Percentiles rank a stretch among this genome's conserved stretches.
Conservation (phyloP, 2,797 vertebrate species). For the Syncerus caffer region DNA sequence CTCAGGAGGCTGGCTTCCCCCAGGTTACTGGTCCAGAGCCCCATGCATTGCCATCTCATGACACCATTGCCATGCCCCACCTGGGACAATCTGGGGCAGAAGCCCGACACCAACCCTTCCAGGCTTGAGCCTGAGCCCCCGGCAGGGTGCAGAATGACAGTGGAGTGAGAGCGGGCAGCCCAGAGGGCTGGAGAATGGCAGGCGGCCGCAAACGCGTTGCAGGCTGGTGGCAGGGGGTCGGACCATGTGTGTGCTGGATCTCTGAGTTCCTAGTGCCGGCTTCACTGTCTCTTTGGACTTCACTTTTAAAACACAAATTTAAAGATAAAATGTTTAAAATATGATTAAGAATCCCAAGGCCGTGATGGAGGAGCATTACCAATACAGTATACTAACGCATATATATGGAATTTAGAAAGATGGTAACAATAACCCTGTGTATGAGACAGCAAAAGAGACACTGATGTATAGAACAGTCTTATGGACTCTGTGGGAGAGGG, state of each 20-base stretch:
- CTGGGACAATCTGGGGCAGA: not conserved
- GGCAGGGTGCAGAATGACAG: not conserved
- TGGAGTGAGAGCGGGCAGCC: not conserved
- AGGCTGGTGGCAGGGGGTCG: not conserved
- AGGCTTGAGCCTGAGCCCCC: not conserved
- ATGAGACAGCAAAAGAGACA: too few relatives aligned
- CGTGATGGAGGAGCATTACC: not conserved
- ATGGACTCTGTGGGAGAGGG: too few relatives aligned
- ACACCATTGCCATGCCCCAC: not conserved
- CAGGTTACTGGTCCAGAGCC: not conserved
- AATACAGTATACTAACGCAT: too few relatives aligned
- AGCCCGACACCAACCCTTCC: not conserved
- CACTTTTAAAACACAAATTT: not conserved
- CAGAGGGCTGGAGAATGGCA: not conserved
- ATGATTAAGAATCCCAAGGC: not conserved
- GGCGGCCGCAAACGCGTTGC: not conserved
- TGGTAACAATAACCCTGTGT: too few relatives aligned
- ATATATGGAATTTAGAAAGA: too few relatives aligned
- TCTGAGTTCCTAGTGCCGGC: not conserved
- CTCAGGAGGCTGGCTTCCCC: not conserved
- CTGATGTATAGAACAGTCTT: too few relatives aligned
- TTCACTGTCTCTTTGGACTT: not conserved
- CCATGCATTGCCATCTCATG: not conserved
- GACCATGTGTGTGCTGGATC: not conserved
- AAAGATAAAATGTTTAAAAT: not conserved